phyloP scores from a whole-genome alignment of 2,113 vertebrate genomes.

The Trogon surrucura region DNA sequence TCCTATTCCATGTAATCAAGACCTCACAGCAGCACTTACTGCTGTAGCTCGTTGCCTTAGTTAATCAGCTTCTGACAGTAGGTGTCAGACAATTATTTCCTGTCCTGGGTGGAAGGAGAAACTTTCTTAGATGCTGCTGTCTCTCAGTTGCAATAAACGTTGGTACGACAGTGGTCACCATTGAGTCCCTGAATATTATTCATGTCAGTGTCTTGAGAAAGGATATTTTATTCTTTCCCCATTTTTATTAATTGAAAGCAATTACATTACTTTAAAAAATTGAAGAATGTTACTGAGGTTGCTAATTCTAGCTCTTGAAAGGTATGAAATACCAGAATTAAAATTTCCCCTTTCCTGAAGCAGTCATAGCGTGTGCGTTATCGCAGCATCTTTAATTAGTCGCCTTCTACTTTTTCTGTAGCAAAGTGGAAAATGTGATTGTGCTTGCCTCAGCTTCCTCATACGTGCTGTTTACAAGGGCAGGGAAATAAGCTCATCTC shows the following conservation, averaged over 20 bases:
- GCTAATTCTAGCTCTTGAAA: not conserved
- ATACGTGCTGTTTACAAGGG: not conserved
- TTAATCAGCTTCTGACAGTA: not conserved
- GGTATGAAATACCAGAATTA: slow-evolving; percentile 6
- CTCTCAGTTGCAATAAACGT: not conserved
- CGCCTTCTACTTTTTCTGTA: slow-evolving; percentile 1
- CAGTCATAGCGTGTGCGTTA: not conserved
- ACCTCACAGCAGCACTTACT: not conserved
- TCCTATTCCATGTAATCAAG: not conserved
- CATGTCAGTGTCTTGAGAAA: not conserved
- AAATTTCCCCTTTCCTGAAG: not conserved
- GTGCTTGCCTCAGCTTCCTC: not conserved
- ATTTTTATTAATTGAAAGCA: slow-evolving; percentile 39
- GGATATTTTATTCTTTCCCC: slow-evolving; percentile 3
- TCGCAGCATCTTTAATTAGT: not conserved
- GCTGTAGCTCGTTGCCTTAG: not conserved
- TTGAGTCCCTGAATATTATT: not conserved
- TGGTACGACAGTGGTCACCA: not conserved
- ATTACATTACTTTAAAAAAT: slow-evolving; percentile 12
- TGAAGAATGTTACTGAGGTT: slow-evolving; percentile 1
- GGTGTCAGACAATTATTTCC: not conserved
- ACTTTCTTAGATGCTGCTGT: not conserved
- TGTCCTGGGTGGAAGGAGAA: not conserved
- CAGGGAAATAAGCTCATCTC: not conserved
- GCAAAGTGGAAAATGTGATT: slow-evolving; percentile 19